A percentile compares a stretch with the other conserved stretches of the same genome.
Conservation (phyloP, 2,888 invertebrate species). For the Brenthis hecate region DNA sequence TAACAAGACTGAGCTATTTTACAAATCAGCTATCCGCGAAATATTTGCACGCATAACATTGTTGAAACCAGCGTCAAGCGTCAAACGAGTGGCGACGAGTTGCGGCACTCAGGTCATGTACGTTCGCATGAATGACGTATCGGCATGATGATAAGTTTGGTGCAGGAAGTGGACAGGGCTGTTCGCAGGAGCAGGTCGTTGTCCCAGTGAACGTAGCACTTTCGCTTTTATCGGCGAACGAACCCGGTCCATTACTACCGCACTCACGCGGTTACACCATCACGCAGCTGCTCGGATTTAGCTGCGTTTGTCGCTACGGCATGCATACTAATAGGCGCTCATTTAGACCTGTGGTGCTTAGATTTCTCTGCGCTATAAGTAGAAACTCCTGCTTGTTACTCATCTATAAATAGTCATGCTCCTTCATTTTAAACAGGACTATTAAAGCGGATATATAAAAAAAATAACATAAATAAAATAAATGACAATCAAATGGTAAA, state of each 20-base stretch:
- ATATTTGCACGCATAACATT: too few species aligned
- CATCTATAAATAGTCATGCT: neutral
- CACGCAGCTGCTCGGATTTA: constrained; percentile 64
- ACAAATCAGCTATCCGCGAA: too few species aligned
- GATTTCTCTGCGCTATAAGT: constrained; percentile 66
- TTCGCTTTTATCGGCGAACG: constrained; percentile 81
- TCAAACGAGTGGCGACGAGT: neutral
- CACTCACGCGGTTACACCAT: constrained; percentile 78
- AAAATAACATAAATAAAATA: too few species aligned
- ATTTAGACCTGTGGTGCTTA: constrained; percentile 68
- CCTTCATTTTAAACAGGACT: too few species aligned
- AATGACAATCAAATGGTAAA: too few species aligned
- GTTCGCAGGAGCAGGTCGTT: constrained; percentile 76
- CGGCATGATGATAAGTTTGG: constrained; percentile 56
- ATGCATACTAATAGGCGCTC: constrained; percentile 71
- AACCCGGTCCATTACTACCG: constrained; percentile 78
- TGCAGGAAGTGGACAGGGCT: constrained; percentile 64
- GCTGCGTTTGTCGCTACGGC: constrained; percentile 65
- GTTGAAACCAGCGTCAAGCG: neutral
- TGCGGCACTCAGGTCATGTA: constrained; percentile 11
- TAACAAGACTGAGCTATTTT: too few species aligned
- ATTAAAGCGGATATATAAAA: too few species aligned
- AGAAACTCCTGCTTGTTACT: constrained; percentile 6
- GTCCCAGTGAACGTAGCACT: constrained; percentile 80
- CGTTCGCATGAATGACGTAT: constrained; percentile 44